These are phyloP conservation scores for Cyphomyrus discorhynchus DNA, from an alignment of 2,113 vertebrate genomes.

Conservation along the genomic window DNA sequence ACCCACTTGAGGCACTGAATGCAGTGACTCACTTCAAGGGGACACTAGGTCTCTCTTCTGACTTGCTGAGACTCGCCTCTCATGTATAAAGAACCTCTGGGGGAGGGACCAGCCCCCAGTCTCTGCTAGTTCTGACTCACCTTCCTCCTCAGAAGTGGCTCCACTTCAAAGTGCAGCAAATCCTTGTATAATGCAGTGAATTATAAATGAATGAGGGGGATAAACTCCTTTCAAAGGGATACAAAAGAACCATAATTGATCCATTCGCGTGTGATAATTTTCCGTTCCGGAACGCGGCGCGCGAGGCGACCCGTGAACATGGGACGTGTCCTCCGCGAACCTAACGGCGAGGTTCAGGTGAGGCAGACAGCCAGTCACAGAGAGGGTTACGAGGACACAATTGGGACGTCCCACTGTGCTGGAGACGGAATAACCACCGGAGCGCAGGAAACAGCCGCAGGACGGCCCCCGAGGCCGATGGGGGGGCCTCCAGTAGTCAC, in stretches of 20 bases:
- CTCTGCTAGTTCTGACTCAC: background rate
- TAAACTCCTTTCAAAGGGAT: constrained; percentile 7
- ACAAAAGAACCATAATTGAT: constrained; percentile 13
- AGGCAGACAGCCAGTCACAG: background rate
- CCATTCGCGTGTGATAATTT: background rate
- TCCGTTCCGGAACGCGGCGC: background rate
- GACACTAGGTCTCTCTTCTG: background rate
- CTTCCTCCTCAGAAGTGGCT: background rate
- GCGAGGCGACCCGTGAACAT: background rate
- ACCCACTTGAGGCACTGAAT: background rate
- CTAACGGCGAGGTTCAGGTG: background rate
- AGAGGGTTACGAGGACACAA: background rate
- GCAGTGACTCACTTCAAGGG: background rate
- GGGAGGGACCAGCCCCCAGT: background rate
- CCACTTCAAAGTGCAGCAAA: constrained; percentile 7
- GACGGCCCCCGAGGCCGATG: background rate
- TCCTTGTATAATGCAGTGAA: background rate
- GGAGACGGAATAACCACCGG: background rate
- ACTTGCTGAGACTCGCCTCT: background rate
- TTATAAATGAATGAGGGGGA: constrained; percentile 2
- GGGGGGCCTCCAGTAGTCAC: background rate
- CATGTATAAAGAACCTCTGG: background rate
- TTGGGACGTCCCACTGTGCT: background rate
- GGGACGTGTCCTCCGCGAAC: background rate
- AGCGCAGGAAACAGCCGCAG: background rate